A percentile compares a stretch with the other conserved stretches of the same genome.
Conservation (phyloP, 1,140 invertebrate species). For the Aphaenogaster floridana region DNA sequence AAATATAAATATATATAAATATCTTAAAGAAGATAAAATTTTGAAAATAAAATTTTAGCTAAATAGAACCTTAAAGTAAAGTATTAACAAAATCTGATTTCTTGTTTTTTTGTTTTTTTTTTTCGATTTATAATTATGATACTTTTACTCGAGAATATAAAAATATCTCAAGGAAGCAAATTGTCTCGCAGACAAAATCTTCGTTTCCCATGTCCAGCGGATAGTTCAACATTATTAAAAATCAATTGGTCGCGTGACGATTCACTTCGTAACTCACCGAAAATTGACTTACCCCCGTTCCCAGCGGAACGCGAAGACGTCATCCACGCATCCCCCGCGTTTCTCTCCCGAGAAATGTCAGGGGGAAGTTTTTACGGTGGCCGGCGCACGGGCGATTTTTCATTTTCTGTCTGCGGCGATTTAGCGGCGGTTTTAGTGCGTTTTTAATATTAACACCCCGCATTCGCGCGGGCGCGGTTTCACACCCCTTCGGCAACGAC, state of each 20-base stretch:
- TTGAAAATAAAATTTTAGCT: constrained; percentile 1
- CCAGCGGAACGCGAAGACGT: neutral
- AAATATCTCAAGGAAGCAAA: neutral
- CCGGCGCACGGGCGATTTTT: constrained; percentile 22
- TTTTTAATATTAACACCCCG: constrained; percentile 62
- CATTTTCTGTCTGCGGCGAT: constrained; percentile 56
- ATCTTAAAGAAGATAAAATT: neutral
- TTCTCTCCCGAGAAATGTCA: constrained; percentile 1
- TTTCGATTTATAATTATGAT: neutral
- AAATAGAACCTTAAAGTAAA: neutral
- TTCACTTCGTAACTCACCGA: neutral
- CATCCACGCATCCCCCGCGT: neutral
- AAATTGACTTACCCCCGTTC: constrained; percentile 8
- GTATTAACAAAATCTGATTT: neutral
- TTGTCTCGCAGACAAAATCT: neutral
- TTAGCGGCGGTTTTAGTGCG: constrained; percentile 34
- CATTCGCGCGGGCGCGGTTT: constrained; percentile 6
- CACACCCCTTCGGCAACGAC: constrained; percentile 8
- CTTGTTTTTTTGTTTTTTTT: too few species aligned
- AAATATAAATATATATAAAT: too few species aligned
- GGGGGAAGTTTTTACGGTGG: constrained; percentile 39
- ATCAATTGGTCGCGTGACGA: constrained; percentile 24
- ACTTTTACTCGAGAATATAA: neutral
- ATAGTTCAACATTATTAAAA: neutral
- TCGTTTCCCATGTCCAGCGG: neutral